Base-by-base conservation (phyloP, 2,797 vertebrate genomes). In the Scleropages formosus region DNA sequence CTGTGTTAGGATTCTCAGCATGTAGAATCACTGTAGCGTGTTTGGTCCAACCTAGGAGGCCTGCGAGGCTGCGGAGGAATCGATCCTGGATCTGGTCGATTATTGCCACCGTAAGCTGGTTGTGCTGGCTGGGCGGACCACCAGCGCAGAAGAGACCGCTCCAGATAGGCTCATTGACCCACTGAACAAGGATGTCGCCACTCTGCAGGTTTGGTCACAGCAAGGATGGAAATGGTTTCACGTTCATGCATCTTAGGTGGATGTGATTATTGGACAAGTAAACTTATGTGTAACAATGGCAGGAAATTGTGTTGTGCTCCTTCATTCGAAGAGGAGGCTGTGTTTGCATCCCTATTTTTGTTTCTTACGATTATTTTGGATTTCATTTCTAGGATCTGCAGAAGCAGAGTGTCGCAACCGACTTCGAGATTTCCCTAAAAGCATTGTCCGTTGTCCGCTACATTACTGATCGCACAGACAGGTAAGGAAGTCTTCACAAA, bases 81-180 rank as follows among this genome's bases (percentile, higher is more conserved):
- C 88, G 24, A 46, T 95, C 62, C 88, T 98, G 80, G 97, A 99
- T 82, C 86, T 99, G 78, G 92, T 96, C 53, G 97, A 99, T 90
- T 99, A 98, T 66, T 98, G 96, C 83, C 95, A 97, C 84, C 94
- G 96, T 47, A 99, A 98, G 81, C 89, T 99, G 84, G 94, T 88
- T 15, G 82, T 96, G 76, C 84, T 99, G 20, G 89, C 86, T 31
- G 92, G 93, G 70, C 87, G 76, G 66, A 88, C 79, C 0, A 49
- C 85, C 76, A 80, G 15, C 0, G 78, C 82, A 1, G 78, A 73
- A 0, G 7, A 65, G 0, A 62, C 47, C 0, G 77, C 74, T 26
- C 80, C 46, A 0, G 74, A 79, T 4, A 81, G 77, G 46, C 61
- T 86, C 44, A 51, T 3, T 12, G 73, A 79, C 0, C 49, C 79